A percentile compares a stretch with the other conserved stretches of the same genome.
phyloP scores from a whole-genome alignment of 2,888 invertebrate genomes.

The Conomelus anceps region DNA sequence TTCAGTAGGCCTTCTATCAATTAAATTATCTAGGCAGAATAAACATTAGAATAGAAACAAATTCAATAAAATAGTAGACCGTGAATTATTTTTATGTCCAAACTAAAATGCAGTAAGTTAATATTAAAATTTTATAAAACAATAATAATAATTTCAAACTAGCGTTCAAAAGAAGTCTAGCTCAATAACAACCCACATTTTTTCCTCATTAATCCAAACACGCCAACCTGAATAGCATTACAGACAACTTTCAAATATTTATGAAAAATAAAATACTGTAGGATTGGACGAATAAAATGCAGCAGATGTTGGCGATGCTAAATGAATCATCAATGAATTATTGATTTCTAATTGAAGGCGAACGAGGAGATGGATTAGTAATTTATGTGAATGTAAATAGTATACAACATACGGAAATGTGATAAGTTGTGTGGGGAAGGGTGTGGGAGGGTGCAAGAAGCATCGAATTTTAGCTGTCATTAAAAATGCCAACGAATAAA shows the following conservation, averaged over 20 bases:
- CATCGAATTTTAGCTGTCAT: background rate
- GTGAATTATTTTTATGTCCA: too few relatives aligned
- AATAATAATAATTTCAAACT: too few relatives aligned
- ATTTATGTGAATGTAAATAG: background rate
- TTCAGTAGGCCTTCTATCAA: too few relatives aligned
- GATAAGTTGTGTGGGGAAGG: background rate
- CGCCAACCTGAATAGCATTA: background rate
- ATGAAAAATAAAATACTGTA: background rate
- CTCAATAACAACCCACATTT: too few relatives aligned
- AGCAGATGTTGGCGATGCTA: background rate
- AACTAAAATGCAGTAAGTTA: too few relatives aligned
- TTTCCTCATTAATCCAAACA: too few relatives aligned
- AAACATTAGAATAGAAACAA: too few relatives aligned
- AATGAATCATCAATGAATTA: background rate
- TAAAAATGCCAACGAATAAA: background rate
- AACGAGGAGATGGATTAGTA: background rate
- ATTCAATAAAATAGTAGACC: too few relatives aligned
- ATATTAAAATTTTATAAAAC: too few relatives aligned
- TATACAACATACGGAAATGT: background rate
- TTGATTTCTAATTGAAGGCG: background rate
- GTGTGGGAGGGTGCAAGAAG: background rate
- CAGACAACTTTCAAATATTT: background rate
- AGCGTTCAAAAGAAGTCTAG: too few relatives aligned
- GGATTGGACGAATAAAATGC: too few relatives aligned
- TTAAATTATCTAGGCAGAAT: too few relatives aligned